Evolutionary conservation across 2,888 invertebrate genomes (phyloP).

Genomic region (Protonemura montana): DNA sequence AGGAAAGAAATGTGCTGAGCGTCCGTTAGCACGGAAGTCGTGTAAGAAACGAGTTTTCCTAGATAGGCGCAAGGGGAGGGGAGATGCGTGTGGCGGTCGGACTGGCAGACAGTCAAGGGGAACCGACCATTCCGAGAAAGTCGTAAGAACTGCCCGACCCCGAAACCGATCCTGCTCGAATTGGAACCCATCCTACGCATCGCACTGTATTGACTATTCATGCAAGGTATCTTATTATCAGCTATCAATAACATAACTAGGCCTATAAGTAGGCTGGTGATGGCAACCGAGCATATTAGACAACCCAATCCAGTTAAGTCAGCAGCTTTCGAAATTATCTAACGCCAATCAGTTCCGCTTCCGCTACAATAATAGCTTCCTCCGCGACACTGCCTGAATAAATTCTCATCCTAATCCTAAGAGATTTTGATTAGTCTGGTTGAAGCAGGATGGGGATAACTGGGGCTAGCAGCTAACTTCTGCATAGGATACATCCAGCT

Average conservation of each 20-base stretch:
- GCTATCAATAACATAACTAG: background rate
- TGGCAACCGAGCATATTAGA: background rate
- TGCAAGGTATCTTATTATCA: background rate
- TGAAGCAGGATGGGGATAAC: too few species aligned
- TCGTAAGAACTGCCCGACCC: background rate
- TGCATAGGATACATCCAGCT: background rate
- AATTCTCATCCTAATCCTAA: background rate
- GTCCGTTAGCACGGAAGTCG: background rate
- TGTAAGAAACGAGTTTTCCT: background rate
- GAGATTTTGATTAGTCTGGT: background rate
- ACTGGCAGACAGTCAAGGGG: too few species aligned
- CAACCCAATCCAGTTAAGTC: background rate
- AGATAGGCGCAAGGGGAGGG: background rate
- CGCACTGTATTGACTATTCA: background rate
- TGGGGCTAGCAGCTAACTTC: background rate
- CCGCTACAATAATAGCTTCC: background rate
- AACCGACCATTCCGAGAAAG: background rate
- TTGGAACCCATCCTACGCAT: background rate
- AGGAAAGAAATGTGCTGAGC: background rate
- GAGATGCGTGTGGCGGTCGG: background rate
- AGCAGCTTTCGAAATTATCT: background rate
- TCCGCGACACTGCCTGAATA: background rate
- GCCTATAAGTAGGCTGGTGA: too few species aligned
- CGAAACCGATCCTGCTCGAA: background rate
- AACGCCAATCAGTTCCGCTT: background rate